These are phyloP conservation scores for Lasioglossum albipes DNA, from an alignment of 1,140 invertebrate species.

Conservation along the genomic window DNA sequence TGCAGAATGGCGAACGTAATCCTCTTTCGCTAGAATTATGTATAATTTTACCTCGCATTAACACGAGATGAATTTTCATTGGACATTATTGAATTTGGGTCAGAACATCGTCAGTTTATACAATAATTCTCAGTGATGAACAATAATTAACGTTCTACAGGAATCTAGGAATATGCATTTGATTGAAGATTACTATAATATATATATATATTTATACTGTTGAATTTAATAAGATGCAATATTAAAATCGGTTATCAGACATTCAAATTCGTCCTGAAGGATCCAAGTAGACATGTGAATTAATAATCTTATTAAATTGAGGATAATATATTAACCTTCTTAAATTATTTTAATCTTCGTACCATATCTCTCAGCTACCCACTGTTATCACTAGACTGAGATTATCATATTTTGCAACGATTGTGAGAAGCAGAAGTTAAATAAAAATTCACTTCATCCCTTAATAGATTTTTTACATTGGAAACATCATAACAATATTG, in stretches of 20 bases:
- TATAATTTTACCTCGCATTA: neutral
- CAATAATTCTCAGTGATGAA: neutral
- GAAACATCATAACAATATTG: too few relatives aligned
- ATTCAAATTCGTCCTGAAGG: neutral
- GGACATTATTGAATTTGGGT: neutral
- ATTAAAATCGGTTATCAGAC: neutral
- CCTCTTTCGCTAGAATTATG: neutral
- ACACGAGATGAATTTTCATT: neutral
- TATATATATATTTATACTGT: neutral
- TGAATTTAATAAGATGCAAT: neutral
- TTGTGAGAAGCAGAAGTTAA: too few relatives aligned
- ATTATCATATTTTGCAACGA: too few relatives aligned
- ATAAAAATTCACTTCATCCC: too few relatives aligned
- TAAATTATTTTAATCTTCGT: too few relatives aligned
- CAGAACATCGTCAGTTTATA: neutral
- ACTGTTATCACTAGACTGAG: too few relatives aligned
- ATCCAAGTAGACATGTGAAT: neutral
- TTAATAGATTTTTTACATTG: too few relatives aligned
- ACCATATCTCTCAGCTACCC: too few relatives aligned
- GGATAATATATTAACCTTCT: too few relatives aligned
- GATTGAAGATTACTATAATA: neutral
- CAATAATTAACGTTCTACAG: neutral
- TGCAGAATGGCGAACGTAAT: neutral
- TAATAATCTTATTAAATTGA: too few relatives aligned
- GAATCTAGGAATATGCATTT: neutral